A percentile compares a stretch with the other conserved stretches of the same genome.
Evolutionary conservation across 2,797 vertebrate genomes (phyloP).

Genomic region (Lithobates pipiens): DNA sequence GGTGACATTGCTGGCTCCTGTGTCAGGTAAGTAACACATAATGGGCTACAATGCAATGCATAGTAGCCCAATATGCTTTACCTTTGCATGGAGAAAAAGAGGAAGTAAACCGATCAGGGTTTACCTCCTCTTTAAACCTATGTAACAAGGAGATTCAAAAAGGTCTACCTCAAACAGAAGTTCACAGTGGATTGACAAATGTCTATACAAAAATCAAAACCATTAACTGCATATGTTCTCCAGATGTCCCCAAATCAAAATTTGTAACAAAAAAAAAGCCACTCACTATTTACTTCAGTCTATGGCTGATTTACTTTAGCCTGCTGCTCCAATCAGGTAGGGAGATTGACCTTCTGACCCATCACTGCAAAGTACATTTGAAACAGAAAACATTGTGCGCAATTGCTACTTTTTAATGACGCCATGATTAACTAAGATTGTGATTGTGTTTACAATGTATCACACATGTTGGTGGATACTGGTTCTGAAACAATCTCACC

Average conservation of each 20-base stretch:
- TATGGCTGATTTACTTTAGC: not conserved
- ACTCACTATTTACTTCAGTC: not conserved
- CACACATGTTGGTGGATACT: not conserved
- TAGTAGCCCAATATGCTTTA: too few species aligned
- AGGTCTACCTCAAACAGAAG: not conserved
- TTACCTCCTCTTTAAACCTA: too few species aligned
- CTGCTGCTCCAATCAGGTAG: not conserved
- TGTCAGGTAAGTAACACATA: too few species aligned
- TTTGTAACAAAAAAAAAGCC: too few species aligned
- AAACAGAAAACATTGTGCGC: too few species aligned
- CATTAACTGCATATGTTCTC: not conserved
- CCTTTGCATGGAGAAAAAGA: too few species aligned
- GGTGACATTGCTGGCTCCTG: too few species aligned
- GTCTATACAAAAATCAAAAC: not conserved
- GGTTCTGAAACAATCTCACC: not conserved
- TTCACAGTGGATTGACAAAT: too few species aligned
- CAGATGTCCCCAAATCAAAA: conserved; percentile 3
- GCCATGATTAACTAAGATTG: not conserved
- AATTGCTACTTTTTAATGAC: not conserved
- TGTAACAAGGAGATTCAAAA: not conserved
- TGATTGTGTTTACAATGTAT: not conserved
- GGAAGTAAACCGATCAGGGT: too few species aligned
- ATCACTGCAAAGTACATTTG: not conserved
- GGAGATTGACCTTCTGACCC: conserved; percentile 53
- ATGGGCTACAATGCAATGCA: too few species aligned